Evolutionary conservation across 2,113 vertebrate species (phyloP).

Genomic region (Prionailurus viverrinus): DNA sequence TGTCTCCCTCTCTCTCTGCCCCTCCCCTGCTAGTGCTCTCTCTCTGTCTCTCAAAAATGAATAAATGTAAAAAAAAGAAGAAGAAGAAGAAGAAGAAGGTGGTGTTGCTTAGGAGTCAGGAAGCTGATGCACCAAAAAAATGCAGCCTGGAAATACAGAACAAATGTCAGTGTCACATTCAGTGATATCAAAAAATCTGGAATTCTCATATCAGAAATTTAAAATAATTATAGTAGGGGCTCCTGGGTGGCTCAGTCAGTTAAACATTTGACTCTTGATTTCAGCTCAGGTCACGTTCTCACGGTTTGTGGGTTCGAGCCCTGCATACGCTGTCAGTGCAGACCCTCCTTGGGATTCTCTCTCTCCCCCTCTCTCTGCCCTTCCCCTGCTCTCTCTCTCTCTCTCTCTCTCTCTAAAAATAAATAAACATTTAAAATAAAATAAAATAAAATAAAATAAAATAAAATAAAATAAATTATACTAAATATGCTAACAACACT

Average conservation of each 20-base stretch:
- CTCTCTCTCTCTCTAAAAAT: too few species aligned
- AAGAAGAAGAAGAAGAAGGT: not conserved
- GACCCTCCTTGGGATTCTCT: too few species aligned
- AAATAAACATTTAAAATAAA: too few species aligned
- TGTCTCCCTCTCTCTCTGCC: too few species aligned
- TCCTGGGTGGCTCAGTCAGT: not conserved
- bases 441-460: too few species aligned
- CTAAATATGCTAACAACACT: not conserved
- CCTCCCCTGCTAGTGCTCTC: too few species aligned
- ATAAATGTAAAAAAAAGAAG: too few species aligned
- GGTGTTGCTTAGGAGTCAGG: not conserved
- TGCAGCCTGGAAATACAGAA: not conserved
- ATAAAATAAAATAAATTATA: too few species aligned
- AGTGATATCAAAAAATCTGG: not conserved
- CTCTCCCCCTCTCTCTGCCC: too few species aligned
- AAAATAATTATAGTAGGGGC: not conserved
- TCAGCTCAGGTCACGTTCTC: not conserved
- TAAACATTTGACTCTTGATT: not conserved
- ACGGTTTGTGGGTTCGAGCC: not conserved
- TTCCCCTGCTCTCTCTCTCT: too few species aligned
- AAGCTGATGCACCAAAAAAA: not conserved
- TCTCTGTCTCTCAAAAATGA: too few species aligned
- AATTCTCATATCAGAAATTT: not conserved
- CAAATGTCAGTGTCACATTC: not conserved
- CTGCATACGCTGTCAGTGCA: too few species aligned